Evolutionary conservation across 1,140 invertebrate genomes (phyloP).

Genomic region (Anadara kagoshimensis): DNA sequence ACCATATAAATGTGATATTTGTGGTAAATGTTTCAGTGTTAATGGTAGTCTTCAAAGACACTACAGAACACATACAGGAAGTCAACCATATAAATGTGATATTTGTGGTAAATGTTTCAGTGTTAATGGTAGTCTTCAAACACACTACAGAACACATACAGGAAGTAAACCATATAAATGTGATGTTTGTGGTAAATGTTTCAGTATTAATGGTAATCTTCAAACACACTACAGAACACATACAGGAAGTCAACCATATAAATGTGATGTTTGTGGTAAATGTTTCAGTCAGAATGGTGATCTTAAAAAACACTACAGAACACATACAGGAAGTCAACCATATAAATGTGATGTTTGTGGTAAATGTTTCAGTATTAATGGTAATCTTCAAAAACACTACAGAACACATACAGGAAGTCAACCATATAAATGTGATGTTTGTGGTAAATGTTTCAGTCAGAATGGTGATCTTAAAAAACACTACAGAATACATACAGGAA

Average conservation of each 20-base stretch:
- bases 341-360: conserved; percentile 49
- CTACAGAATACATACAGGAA: too few species aligned
- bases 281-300: conserved; percentile 23
- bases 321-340: conserved; percentile 28
- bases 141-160: conserved; percentile 83
- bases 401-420: conserved; percentile 83
- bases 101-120: conserved; percentile 59
- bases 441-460: conserved; percentile 67
- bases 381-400: conserved; percentile 55
- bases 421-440: conserved; percentile 71
- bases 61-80: conserved; percentile 29
- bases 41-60: conserved; percentile 28
- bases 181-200: conserved; percentile 71
- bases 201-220: conserved; percentile 43
- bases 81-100: conserved; percentile 31
- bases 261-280: conserved; percentile 25
- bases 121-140: conserved; percentile 50
- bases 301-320: conserved; percentile 28
- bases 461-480: too few species aligned
- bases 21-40: conserved; percentile 29
- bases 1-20: conserved; percentile 44
- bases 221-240: conserved; percentile 21
- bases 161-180: conserved; percentile 70
- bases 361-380: conserved; percentile 53
- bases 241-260: too few species aligned